Conservation (phyloP, 1,140 invertebrate genomes). For the Rhopalosiphum maidis region DNA sequence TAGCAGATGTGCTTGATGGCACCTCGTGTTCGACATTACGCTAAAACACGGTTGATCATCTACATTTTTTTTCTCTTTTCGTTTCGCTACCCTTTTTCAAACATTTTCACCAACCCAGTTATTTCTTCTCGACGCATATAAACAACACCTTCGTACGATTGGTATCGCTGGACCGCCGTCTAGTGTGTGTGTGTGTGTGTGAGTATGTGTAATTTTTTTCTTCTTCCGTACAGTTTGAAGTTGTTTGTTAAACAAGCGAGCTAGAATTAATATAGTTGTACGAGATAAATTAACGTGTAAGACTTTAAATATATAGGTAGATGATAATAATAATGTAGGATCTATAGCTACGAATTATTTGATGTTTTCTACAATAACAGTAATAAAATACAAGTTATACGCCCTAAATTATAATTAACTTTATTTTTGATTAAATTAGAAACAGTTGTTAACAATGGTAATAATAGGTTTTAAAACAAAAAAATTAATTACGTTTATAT, state of each 20-base stretch:
- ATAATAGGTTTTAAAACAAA: neutral
- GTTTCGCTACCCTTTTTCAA: neutral
- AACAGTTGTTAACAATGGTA: conserved; percentile 3
- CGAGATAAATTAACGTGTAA: neutral
- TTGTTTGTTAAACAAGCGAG: neutral
- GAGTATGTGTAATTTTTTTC: neutral
- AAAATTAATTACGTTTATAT: neutral
- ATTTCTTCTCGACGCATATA: neutral
- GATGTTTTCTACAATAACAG: neutral
- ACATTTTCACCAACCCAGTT: neutral
- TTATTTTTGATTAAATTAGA: neutral
- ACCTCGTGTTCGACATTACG: conserved; percentile 50
- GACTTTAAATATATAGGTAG: neutral
- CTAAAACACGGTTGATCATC: conserved; percentile 53
- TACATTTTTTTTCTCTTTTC: conserved; percentile 34
- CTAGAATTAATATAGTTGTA: neutral
- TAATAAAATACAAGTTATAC: neutral
- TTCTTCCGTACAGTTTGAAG: neutral
- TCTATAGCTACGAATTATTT: neutral
- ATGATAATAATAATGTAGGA: neutral
- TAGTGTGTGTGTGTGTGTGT: neutral
- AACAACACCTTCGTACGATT: neutral
- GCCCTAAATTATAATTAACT: neutral
- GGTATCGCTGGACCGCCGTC: neutral
- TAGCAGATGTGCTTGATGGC: conserved; percentile 53